These are phyloP conservation scores for Enteromius paludinosus DNA, from an alignment of 2,797 vertebrate genomes.

Conservation along the genomic window DNA sequence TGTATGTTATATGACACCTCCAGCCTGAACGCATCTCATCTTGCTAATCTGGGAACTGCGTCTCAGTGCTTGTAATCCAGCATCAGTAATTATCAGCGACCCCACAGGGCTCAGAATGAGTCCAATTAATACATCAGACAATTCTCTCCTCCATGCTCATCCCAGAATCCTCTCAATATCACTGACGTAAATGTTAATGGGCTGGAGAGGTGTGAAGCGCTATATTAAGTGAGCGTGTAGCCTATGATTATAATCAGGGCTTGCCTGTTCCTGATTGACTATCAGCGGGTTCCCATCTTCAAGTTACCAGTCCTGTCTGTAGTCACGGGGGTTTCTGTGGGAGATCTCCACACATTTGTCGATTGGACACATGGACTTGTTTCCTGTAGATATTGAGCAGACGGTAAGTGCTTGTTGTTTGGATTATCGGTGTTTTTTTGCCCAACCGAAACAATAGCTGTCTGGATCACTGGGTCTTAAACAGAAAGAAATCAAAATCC, in stretches of 20 bases:
- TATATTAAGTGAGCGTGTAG: conserved; percentile 43
- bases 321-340: conserved; percentile 3
- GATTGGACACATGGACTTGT: background rate
- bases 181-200: conserved; percentile 55
- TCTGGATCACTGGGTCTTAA: background rate
- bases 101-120: background rate
- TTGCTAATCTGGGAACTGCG: conserved; percentile 19
- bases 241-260: conserved; percentile 60
- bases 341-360: background rate
- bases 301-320: background rate
- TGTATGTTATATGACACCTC: background rate
- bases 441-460: background rate
- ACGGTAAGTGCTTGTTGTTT: background rate
- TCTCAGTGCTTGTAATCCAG: conserved; percentile 13
- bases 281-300: conserved; percentile 41
- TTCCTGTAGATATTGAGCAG: background rate
- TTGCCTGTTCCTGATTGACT: conserved; percentile 38
- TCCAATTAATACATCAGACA: conserved; percentile 29
- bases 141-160: background rate
- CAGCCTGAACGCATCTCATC: background rate
- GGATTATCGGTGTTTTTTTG: background rate
- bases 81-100: conserved; percentile 5
- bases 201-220: conserved; percentile 42
- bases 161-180: conserved; percentile 29
- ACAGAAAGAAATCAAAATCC: background rate